These are phyloP conservation scores for Enteromius treurensis DNA, from an alignment of 2,797 vertebrate genomes.

Conservation along the genomic window DNA sequence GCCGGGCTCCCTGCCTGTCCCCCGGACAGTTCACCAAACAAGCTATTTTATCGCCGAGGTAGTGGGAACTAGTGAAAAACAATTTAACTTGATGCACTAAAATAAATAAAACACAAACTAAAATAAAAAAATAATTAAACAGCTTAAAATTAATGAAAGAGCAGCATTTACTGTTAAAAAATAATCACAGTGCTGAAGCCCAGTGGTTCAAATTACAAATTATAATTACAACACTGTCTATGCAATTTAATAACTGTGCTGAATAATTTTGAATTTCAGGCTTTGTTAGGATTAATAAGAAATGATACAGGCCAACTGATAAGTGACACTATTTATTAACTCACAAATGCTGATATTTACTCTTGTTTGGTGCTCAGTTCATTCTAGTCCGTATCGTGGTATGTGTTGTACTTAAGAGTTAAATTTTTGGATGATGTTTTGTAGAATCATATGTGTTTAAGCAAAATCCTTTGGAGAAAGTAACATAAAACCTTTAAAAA, in stretches of 20 bases:
- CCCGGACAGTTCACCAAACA: too few species aligned
- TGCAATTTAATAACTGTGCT: background rate
- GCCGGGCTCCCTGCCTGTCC: too few species aligned
- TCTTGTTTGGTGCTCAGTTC: background rate
- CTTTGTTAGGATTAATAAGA: background rate
- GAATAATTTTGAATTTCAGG: background rate
- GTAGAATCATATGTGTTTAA: too few species aligned
- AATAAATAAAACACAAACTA: background rate
- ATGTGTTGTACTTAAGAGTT: too few species aligned
- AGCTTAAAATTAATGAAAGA: background rate
- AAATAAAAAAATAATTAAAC: background rate
- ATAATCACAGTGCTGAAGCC: background rate
- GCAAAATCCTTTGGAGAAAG: background rate
- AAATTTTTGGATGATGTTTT: background rate
- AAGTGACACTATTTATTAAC: background rate
- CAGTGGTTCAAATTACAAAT: background rate
- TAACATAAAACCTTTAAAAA: background rate
- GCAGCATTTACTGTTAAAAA: background rate
- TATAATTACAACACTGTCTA: background rate
- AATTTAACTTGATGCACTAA: background rate
- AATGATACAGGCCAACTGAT: background rate
- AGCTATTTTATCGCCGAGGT: too few species aligned
- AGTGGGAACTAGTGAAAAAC: too few species aligned
- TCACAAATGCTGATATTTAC: background rate
- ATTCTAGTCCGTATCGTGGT: background rate